Percentiles rank a stretch among this genome's conserved stretches.
phyloP scores from a whole-genome alignment of 2,888 invertebrate species.

The Eupithecia exiguata region DNA sequence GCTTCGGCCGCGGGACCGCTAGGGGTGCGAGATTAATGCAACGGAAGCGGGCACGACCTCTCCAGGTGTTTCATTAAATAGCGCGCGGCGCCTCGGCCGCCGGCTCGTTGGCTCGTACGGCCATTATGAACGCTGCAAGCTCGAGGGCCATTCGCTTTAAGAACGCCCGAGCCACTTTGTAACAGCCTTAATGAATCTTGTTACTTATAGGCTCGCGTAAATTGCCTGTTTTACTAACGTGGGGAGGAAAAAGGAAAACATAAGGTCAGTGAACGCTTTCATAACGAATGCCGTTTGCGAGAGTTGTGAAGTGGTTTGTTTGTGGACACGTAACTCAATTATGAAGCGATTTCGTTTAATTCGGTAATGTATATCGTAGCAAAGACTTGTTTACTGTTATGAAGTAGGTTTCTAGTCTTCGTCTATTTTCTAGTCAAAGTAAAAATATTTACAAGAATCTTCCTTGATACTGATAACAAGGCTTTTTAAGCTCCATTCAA shows the following conservation, averaged over 20 bases:
- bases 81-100: slow-evolving; percentile 77
- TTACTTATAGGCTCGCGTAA: slow-evolving; percentile 82
- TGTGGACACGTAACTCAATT: slow-evolving; percentile 40
- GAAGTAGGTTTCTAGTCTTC: background rate
- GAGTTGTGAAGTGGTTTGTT: slow-evolving; percentile 48
- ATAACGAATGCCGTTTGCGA: slow-evolving; percentile 52
- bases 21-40: slow-evolving; percentile 77
- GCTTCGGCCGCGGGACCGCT: slow-evolving; percentile 50
- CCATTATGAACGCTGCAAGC: slow-evolving; percentile 82
- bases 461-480: background rate
- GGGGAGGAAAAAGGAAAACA: slow-evolving; percentile 66
- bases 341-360: slow-evolving; percentile 24
- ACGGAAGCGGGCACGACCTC: slow-evolving; percentile 78
- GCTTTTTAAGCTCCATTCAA: background rate
- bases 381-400: background rate
- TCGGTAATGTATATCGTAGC: slow-evolving; percentile 6
- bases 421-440: background rate
- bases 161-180: slow-evolving; percentile 83
- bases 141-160: slow-evolving; percentile 83
- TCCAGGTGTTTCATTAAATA: slow-evolving; percentile 84
- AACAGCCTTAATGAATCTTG: slow-evolving; percentile 83
- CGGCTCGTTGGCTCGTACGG: slow-evolving; percentile 76
- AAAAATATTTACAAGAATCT: too few relatives aligned
- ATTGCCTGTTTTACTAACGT: slow-evolving; percentile 79
- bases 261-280: slow-evolving; percentile 66